These are phyloP conservation scores for Lates calcarifer DNA, from an alignment of 2,113 vertebrate species.

Conservation along the genomic window DNA sequence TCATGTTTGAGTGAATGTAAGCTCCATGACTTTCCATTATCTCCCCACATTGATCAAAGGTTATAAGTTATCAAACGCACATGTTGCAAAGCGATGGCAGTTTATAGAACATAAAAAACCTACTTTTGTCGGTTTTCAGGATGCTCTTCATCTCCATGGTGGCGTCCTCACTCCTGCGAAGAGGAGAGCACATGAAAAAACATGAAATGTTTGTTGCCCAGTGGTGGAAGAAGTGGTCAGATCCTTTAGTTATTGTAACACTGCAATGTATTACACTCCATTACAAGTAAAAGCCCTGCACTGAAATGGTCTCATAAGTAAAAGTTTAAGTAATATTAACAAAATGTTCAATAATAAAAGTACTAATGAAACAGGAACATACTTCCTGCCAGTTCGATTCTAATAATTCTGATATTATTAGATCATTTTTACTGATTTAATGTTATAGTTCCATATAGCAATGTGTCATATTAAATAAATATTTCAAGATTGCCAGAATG, in stretches of 20 bases:
- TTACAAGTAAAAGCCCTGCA: not conserved
- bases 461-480: not conserved
- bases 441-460: not conserved
- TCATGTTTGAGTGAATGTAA: too few relatives aligned
- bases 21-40: not conserved
- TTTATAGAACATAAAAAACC: too few relatives aligned
- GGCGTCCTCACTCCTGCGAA: slow-evolving; percentile 18
- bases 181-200: not conserved
- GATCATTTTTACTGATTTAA: too few relatives aligned
- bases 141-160: slow-evolving; percentile 75
- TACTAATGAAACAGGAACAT: too few relatives aligned
- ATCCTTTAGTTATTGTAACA: not conserved
- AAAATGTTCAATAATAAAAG: not conserved
- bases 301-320: not conserved
- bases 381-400: too few relatives aligned
- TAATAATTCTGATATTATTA: not conserved
- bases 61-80: not conserved
- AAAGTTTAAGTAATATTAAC: not conserved
- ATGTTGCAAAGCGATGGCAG: not conserved
- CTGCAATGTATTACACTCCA: not conserved
- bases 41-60: not conserved
- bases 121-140: slow-evolving; percentile 76
- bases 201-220: not conserved
- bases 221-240: not conserved
- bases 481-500: not conserved